Evolutionary conservation across 2,888 invertebrate species (phyloP), one percentile per base, ranked within the genome.

Genomic region (Adelognathus sp.): DNA sequence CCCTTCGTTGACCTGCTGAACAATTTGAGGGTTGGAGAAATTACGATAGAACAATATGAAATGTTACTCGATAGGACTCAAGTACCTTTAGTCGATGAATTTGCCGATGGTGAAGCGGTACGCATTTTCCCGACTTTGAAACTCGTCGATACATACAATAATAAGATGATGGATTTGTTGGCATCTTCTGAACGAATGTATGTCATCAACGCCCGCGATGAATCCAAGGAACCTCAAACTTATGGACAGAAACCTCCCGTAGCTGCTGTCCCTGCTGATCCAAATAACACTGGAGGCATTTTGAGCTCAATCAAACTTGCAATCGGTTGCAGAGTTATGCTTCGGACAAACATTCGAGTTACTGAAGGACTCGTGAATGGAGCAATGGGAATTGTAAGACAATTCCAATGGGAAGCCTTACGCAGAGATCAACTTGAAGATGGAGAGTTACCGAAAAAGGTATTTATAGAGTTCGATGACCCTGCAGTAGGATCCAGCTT

Each of bases 81-180:
- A 2, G 71, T 85, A 4, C 75, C 83, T 52, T 58, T 82, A 36
- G 33, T 7, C n/a, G 81, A 67, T n/a, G 79, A 83, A 4, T 86
- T 86, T 71, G 81, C 81, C 0, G 83, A 86, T 75, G 84, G 84
- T 14, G 83, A 60, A 9, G 70, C 70, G 3, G 83, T 85, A 0
- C 74, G 85, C 1, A 86, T 87, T 24, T 86, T 83, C 29, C 85
- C 86, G 0, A 86, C 86, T 0, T 67, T 84, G 0, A 85, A 58
- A 60, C 82, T 83, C 74, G 83, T 86, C 29, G 83, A 85, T 58
- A 60, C 36, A 14, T 86, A 85, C 46, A 85, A 84, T 41, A 39
- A 72, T 6, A 76, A 74, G 76, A 85, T 85, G 64, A 81, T 69
- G 9, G 27, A 31, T 1, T 5, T 9, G 16, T 14, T 63, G 4